Base-by-base conservation (phyloP, 2,113 vertebrate genomes). In the Cyprinus carpio region DNA sequence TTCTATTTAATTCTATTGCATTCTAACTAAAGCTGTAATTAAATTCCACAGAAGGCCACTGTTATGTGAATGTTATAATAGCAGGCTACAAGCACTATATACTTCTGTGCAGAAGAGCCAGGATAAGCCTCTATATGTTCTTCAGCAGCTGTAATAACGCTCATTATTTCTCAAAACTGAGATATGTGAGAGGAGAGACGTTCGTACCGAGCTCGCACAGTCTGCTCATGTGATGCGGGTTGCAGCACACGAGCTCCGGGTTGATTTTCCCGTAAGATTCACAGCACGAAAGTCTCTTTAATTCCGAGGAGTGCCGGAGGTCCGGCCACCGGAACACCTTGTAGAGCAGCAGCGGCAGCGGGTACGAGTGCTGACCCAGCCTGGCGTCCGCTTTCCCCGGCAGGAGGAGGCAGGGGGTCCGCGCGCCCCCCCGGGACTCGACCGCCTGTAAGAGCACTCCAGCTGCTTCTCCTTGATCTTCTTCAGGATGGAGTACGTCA, bases 321-420 rank as follows among this genome's bases (percentile, higher is more conserved):
- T 99, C 97, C 90, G 98, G 97, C 97, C 98, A 99, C 93, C 98
- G 94, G 95, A 98, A 99, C 93, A 99, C 96, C 93, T 97, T 97
- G 92, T 95, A 97, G 90, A 99, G 95, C 94, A 99, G 96, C 95
- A 97, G 90, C 37, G 97, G 97, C 84, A 98, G 94, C 85, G 97
- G 94, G 92, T 96, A 96, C 91, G 93, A 96, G 91, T 96, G 96
- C 90, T 95, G 95, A 84, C 96, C 96, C 94, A 96, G 91, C 89
- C 95, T 95, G 85, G 96, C 93, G 94, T 98, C 97, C 92, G 95
- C 93, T 91, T n/a, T 97, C 93, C 94, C 91, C 81, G 97, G 96
- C 90, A 99, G 90, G 88, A 97, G 93, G 88, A 99, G 93, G 90
- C 97, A 98, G 83, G 97, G 94, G 92, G 96, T 98, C 75, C 97